Evolutionary conservation across 2,113 vertebrate genomes (phyloP).

Genomic region (Mus spicilegus): DNA sequence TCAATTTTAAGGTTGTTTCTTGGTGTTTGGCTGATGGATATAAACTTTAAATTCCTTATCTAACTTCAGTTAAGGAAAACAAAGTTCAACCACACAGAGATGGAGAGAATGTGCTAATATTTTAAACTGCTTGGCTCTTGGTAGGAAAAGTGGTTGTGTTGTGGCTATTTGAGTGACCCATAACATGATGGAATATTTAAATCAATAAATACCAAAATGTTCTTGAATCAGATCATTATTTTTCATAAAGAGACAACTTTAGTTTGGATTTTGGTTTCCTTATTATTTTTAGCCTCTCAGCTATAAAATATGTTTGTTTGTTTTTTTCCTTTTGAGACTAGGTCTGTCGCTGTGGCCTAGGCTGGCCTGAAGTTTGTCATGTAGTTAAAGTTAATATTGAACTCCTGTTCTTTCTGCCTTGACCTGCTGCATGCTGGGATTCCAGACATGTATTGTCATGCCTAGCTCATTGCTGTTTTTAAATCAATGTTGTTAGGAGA

Average conservation of each 20-base stretch:
- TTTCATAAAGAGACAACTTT: conserved; percentile 26
- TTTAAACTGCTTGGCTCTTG: conserved; percentile 1
- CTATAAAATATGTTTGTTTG: not conserved
- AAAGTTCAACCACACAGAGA: not conserved
- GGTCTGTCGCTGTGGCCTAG: not conserved
- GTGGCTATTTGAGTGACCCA: not conserved
- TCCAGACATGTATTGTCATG: no score
- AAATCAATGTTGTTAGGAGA: not conserved
- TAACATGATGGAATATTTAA: conserved; percentile 1
- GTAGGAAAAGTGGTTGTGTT: not conserved
- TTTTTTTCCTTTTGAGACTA: not conserved
- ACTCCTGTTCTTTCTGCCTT: not conserved
- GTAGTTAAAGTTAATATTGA: not conserved
- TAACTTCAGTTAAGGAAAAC: not conserved
- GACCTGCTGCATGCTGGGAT: not conserved
- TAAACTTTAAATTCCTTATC: conserved; percentile 34
- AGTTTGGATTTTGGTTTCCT: conserved; percentile 39
- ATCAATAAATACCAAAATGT: not conserved
- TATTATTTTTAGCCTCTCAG: not conserved
- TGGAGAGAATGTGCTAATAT: conserved; percentile 12
- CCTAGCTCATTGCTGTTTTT: not conserved
- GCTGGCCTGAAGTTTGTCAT: not conserved
- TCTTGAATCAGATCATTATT: conserved; percentile 35
- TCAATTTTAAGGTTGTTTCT: conserved; percentile 57
- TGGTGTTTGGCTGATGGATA: not conserved